Conservation (phyloP, 2,113 vertebrate species). For the Brevimyrus niger region DNA sequence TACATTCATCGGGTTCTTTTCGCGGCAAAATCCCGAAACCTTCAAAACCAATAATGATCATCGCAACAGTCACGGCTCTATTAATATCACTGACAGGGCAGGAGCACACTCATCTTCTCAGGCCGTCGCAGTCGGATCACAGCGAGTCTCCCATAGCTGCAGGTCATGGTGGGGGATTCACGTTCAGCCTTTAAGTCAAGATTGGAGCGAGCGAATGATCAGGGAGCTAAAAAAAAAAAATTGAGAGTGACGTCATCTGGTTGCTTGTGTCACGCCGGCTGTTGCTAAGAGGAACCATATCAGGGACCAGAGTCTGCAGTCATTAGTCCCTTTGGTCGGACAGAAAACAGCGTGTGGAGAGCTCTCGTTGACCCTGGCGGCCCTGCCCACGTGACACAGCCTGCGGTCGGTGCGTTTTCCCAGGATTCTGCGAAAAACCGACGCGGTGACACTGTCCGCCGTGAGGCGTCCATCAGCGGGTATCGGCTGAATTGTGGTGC, state of each 20-base stretch:
- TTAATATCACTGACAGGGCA: background rate
- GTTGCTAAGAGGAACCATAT: background rate
- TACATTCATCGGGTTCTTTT: background rate
- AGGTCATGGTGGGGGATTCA: background rate
- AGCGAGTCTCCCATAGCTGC: too few relatives aligned
- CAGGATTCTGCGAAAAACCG: background rate
- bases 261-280: background rate
- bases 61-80: background rate
- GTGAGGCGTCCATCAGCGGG: accelerated
- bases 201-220: too few relatives aligned
- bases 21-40: background rate
- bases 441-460: background rate
- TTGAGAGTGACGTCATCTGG: background rate
- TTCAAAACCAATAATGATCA: background rate
- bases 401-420: background rate
- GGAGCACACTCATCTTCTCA: background rate
- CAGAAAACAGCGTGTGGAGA: background rate
- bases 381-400: background rate
- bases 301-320: background rate
- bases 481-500: background rate
- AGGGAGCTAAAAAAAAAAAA: background rate
- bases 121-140: background rate
- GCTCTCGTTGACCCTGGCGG: background rate
- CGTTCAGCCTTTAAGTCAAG: background rate
- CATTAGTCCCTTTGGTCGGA: background rate